Conservation (phyloP, 2,113 vertebrate species). For the Pseudonaja textilis region DNA sequence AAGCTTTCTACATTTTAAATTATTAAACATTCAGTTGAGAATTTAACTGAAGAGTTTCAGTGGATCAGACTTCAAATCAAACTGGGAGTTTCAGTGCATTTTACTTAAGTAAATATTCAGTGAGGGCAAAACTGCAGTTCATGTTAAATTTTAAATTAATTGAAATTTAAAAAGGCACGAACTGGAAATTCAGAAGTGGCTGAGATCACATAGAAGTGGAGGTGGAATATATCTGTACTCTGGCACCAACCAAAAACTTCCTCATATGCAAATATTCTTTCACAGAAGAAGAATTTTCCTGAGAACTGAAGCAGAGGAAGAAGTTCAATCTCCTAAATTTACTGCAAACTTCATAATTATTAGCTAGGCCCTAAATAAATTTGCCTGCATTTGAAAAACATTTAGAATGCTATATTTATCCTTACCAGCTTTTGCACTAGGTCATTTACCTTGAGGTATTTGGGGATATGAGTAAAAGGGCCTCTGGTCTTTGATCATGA, state of each 20-base stretch:
- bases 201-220: background rate
- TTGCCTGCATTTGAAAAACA: background rate
- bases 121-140: background rate
- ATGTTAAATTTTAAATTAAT: background rate
- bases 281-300: background rate
- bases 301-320: background rate
- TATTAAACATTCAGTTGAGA: background rate
- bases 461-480: background rate
- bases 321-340: background rate
- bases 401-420: background rate
- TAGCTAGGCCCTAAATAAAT: background rate
- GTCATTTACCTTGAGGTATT: background rate
- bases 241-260: background rate
- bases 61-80: background rate
- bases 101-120: background rate
- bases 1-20: background rate
- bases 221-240: background rate
- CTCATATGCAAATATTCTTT: background rate
- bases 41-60: background rate
- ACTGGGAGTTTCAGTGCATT: background rate
- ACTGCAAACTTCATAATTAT: background rate
- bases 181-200: background rate
- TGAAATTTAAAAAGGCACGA: background rate
- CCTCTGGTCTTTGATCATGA: background rate
- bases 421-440: background rate